These are phyloP conservation scores for Eonycteris spelaea DNA, from an alignment of 2,113 vertebrate species.

Conservation along the genomic window DNA sequence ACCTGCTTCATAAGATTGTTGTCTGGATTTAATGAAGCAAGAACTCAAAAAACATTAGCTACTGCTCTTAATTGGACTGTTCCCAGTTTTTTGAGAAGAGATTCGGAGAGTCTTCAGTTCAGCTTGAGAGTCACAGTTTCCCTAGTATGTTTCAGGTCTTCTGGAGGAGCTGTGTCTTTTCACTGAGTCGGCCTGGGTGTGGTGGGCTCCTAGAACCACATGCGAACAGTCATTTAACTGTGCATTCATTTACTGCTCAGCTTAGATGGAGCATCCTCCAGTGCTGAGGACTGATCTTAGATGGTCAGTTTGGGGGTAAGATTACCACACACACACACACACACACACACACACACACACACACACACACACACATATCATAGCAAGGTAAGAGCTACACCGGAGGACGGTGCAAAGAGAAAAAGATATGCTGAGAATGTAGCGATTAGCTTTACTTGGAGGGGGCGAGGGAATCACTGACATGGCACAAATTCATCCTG, in stretches of 20 bases:
- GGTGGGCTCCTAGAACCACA: not conserved
- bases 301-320: not conserved
- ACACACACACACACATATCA: not conserved
- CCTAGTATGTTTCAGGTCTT: not conserved
- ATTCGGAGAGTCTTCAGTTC: not conserved
- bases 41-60: not conserved
- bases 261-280: not conserved
- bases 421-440: not conserved
- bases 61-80: not conserved
- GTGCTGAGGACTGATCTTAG: not conserved
- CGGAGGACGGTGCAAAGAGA: not conserved
- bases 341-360: not conserved
- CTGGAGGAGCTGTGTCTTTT: not conserved
- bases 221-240: too few species aligned
- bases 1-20: not conserved
- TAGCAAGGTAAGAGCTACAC: too few species aligned
- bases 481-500: not conserved
- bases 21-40: not conserved
- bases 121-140: not conserved
- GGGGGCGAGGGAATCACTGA: not conserved
- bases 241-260: not conserved
- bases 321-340: too few species aligned
- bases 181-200: not conserved
- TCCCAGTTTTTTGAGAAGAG: conserved; percentile 7
- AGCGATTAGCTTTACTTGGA: not conserved